These are phyloP conservation scores for Avahi laniger DNA, from an alignment of 2,797 vertebrate species.

Conservation along the genomic window DNA sequence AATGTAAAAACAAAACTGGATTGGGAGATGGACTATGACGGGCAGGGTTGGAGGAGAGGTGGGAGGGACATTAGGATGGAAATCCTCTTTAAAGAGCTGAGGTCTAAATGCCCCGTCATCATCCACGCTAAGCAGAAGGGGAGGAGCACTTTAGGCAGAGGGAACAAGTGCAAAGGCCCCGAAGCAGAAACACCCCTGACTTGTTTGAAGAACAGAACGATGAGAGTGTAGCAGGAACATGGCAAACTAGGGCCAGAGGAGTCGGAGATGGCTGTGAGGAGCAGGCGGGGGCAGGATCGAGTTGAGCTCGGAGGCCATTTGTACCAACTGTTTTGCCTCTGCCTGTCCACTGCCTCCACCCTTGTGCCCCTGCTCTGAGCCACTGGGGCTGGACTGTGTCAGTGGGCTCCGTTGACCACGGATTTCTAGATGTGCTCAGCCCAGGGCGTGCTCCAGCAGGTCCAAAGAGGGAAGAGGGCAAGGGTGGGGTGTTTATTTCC, in stretches of 20 bases:
- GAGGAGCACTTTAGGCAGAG: neutral
- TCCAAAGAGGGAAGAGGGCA: neutral
- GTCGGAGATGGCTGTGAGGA: too few relatives aligned
- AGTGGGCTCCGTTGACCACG: neutral
- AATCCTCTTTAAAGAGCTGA: neutral
- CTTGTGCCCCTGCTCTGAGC: neutral
- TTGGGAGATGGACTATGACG: neutral
- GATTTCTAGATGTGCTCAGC: neutral
- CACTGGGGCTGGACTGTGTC: neutral
- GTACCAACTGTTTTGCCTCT: neutral
- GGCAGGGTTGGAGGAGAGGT: neutral
- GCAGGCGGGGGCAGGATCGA: rapidly evolving
- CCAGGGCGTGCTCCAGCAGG: neutral
- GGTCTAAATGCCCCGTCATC: neutral
- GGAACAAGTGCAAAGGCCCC: neutral
- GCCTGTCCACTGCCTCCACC: too few relatives aligned
- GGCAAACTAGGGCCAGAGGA: neutral
- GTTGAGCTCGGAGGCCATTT: neutral
- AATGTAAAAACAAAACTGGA: neutral
- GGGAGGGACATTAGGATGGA: neutral
- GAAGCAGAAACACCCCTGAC: neutral
- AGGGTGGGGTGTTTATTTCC: neutral
- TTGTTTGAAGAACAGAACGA: neutral
- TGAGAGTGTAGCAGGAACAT: neutral
- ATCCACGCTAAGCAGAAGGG: neutral